Conservation (phyloP, 2,113 vertebrate genomes). For the Pterocles orientalis region DNA sequence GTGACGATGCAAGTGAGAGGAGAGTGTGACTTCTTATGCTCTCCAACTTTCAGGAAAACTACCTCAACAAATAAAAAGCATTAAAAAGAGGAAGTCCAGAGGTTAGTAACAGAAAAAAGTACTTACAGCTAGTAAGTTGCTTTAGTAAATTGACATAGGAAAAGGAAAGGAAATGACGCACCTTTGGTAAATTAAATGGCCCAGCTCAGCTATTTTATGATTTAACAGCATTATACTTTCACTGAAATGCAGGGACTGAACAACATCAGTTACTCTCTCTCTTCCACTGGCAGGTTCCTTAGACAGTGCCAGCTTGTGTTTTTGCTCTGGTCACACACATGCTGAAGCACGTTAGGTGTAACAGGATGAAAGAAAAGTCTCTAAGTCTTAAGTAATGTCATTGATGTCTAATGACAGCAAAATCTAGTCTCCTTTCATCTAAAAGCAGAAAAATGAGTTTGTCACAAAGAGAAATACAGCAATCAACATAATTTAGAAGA, state of each 20-base stretch:
- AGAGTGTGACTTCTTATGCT: not conserved
- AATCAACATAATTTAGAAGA: not conserved
- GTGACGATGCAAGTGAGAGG: not conserved
- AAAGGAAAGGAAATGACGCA: not conserved
- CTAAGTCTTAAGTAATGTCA: not conserved
- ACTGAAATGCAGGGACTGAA: not conserved
- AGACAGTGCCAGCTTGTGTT: not conserved
- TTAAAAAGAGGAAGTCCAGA: not conserved
- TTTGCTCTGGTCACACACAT: not conserved
- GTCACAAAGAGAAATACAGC: not conserved
- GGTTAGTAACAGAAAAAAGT: not conserved
- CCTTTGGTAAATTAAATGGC: not conserved
- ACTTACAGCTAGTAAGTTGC: not conserved
- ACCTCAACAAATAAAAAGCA: not conserved
- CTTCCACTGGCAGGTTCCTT: not conserved
- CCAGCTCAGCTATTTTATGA: not conserved
- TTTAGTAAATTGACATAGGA: not conserved
- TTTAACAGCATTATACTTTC: not conserved
- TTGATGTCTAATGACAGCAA: not conserved
- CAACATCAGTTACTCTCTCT: not conserved
- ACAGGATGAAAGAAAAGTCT: not conserved
- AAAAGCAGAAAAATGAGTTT: not conserved
- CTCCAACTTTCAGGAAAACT: not conserved
- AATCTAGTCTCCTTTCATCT: not conserved
- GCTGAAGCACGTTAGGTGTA: not conserved